phyloP scores from a whole-genome alignment of 2,797 vertebrate genomes.

The Leptoclinus maculatus region DNA sequence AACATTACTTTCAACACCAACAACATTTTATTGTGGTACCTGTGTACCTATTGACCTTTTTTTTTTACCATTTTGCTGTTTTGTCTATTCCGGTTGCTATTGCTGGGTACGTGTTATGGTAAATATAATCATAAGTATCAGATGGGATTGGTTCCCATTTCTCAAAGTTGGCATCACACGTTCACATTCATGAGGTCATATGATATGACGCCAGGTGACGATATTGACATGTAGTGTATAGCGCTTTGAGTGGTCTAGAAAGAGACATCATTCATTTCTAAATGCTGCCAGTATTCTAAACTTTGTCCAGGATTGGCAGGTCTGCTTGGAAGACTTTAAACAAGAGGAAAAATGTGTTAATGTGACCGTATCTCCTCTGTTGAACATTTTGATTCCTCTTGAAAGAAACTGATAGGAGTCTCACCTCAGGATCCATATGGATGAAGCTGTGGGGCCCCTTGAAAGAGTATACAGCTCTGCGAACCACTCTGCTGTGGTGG shows the following conservation, averaged over 20 bases:
- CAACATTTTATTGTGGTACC: too few species aligned
- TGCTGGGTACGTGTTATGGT: not conserved
- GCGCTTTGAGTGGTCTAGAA: too few species aligned
- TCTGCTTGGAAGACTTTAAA: not conserved
- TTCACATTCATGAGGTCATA: too few species aligned
- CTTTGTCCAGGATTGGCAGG: not conserved
- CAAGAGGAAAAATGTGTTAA: not conserved
- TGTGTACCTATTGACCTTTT: too few species aligned
- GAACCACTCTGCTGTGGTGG: slow-evolving; percentile 91
- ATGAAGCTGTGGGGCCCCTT: slow-evolving; percentile 91
- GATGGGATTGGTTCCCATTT: not conserved
- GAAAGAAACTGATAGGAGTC: not conserved
- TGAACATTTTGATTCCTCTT: not conserved
- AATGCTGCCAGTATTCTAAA: slow-evolving; percentile 2
- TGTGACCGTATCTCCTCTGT: not conserved
- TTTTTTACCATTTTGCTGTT: too few species aligned
- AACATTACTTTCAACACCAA: too few species aligned
- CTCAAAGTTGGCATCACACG: too few species aligned
- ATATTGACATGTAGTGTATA: too few species aligned
- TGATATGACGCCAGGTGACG: too few species aligned
- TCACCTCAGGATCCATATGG: slow-evolving; percentile 93
- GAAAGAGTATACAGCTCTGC: slow-evolving; percentile 85
- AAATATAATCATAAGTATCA: not conserved
- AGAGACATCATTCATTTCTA: too few species aligned
- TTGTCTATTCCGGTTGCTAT: not conserved